Base-by-base conservation (phyloP, 1,140 invertebrate genomes). In the Triops cancriformis region DNA sequence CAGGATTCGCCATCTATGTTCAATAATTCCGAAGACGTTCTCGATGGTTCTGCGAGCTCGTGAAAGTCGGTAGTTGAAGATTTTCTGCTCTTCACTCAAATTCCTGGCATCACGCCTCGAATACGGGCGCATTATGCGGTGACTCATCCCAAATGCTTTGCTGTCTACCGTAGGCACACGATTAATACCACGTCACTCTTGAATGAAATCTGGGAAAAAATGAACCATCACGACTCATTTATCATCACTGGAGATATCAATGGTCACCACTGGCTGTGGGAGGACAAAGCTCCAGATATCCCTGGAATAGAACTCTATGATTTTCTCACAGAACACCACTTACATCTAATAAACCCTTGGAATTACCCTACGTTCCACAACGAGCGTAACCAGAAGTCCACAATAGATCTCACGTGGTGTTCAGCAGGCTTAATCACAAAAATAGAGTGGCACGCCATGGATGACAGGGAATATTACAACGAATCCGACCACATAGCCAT, bases 31-130 rank as follows among this genome's bases (percentile, higher is more conserved):
- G n/a, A n/a, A n/a, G n/a, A n/a, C n/a, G n/a, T n/a, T n/a, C n/a
- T n/a, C n/a, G n/a, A n/a, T n/a, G n/a, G n/a, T n/a, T n/a, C n/a
- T n/a, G n/a, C n/a, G n/a, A n/a, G n/a, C n/a, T n/a, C n/a, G n/a
- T n/a, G 80, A 81, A 18, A 84, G 72, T 72, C 85, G 75, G 73
- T 83, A 85, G 78, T 85, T 84, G 76, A 82, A 84, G 64, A 82
- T 80, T 77, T 81, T 81, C 75, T 81, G 80, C 26, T 81, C 78
- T 26, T 43, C 9, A 14, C 74, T 75, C 23, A 37, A 28, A 37
- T 26, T 26, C 12, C 28, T 42, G 42, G 23, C 31, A 28, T 37
- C 23, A 14, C 74, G 28, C 26, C 74, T 42, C 4, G 74, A 42
- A 75, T 6, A 75, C 4, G 74, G 27, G 28, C 26, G 28, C 74